Evolutionary conservation across 2,113 vertebrate species (phyloP).

Genomic region (Leptobrachium leishanense): DNA sequence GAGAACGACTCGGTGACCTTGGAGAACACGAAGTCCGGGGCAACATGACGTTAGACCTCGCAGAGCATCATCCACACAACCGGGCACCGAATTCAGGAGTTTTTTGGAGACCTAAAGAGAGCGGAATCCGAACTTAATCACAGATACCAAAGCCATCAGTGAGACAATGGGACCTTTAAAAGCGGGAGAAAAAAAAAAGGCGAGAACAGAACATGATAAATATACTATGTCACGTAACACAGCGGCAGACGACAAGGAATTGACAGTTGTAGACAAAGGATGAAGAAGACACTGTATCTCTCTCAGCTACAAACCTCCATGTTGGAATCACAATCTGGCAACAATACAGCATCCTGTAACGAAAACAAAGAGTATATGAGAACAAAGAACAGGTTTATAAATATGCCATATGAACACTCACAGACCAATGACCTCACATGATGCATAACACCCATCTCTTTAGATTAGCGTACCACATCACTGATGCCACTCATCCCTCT

Average conservation of each 20-base stretch:
- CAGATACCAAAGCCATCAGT: not conserved
- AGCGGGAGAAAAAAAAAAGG: not conserved
- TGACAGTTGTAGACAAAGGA: not conserved
- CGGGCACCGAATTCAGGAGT: conserved; percentile 72
- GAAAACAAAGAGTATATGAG: too few species aligned
- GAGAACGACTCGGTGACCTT: conserved; percentile 82
- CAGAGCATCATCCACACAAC: conserved; percentile 84
- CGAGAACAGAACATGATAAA: not conserved
- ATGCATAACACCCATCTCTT: too few species aligned
- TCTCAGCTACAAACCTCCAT: conserved; percentile 29
- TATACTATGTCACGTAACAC: not conserved
- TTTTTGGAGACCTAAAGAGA: conserved; percentile 72
- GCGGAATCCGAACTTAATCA: not conserved
- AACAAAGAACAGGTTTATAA: too few species aligned
- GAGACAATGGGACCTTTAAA: not conserved
- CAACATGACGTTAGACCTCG: conserved; percentile 75
- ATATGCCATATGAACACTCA: too few species aligned
- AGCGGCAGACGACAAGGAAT: not conserved
- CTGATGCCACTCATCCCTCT: too few species aligned
- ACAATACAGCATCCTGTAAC: too few species aligned
- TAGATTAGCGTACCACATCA: too few species aligned
- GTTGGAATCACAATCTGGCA: not conserved
- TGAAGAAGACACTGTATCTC: not conserved
- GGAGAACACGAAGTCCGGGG: conserved; percentile 69
- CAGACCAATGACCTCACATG: too few species aligned